Conservation (phyloP, 2,113 vertebrate genomes). For the Lepus americanus region DNA sequence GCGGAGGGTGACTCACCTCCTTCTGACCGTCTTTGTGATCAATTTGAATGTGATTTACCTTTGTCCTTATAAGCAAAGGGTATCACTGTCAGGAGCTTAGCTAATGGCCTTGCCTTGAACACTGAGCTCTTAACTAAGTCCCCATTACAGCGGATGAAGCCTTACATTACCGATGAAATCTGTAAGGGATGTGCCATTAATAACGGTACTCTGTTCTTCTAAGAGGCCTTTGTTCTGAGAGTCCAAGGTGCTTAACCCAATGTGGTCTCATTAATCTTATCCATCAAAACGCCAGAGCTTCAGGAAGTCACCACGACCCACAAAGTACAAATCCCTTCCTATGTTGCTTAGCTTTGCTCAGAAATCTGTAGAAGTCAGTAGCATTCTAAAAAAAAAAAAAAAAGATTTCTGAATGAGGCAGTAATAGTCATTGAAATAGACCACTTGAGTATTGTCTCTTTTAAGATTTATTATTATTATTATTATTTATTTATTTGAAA, state of each 20-base stretch:
- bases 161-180: conserved; percentile 70
- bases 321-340: neutral
- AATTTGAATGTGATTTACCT: conserved; percentile 66
- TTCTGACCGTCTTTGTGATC: conserved; percentile 74
- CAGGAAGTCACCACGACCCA: conserved; percentile 56
- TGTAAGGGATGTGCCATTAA: conserved; percentile 71
- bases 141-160: conserved; percentile 64
- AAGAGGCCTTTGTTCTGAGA: conserved; percentile 72
- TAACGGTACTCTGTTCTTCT: conserved; percentile 72
- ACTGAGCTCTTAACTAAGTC: conserved; percentile 63
- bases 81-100: conserved; percentile 67
- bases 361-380: neutral
- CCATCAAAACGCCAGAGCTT: conserved; percentile 45
- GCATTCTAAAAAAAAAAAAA: neutral
- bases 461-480: too few species aligned
- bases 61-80: conserved; percentile 66
- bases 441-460: neutral
- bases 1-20: conserved; percentile 20
- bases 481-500: too few species aligned
- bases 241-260: conserved; percentile 58
- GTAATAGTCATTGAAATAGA: neutral
- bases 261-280: conserved; percentile 71
- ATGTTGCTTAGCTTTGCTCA: conserved; percentile 30
- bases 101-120: conserved; percentile 55
- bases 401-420: neutral